Evolutionary conservation across 2,888 invertebrate genomes (phyloP), one percentile per base, ranked within the genome.

Genomic region (Thyatira batis): DNA sequence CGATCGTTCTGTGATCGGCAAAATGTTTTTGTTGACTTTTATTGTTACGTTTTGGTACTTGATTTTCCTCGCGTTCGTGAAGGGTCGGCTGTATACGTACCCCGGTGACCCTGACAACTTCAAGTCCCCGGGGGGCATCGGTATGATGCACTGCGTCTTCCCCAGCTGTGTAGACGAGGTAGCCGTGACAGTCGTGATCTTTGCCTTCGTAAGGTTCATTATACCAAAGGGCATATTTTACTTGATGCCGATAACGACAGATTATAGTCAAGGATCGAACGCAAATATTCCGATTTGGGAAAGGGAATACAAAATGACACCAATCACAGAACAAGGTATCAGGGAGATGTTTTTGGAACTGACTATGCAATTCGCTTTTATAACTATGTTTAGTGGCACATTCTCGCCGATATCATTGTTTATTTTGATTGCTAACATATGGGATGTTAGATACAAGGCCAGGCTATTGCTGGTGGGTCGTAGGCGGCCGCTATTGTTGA

Each of bases 151-250:
- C 64, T 93, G 92, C 61, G 86, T 86, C 59, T 83, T 88, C 3
- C 82, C 92, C 1, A 93, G 93, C 1, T 94, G 94, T 73, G 79
- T 93, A 9, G 86, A 92, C 20, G 93, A 94, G 52, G 46, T 43
- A 25, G 52, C 44, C 43, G 46, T 54, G 5, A 20, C 50, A n/a
- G 46, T 54, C 13, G 46, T 50, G 9, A 27, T 51, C 4, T 30
- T 39, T 11, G 46, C 50, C 21, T 25, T 54, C 9, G 10, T 46
- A 20, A 54, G 28, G 20, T 50, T 51, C 10, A 10, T 43, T 3
- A 5, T 54, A 11, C 28, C 3, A 8, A 39, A 10, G 11, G 33
- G 54, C 43, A 10, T 48, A 46, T 51, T 30, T 44, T 20, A 49
- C 28, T n/a, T 13, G 27, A 5, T 46, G 3, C 46, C 46, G 10